Percentiles rank a stretch among this genome's conserved stretches.
Evolutionary conservation across 2,113 vertebrate species (phyloP).

Genomic region (Syngnathoides biaculeatus): DNA sequence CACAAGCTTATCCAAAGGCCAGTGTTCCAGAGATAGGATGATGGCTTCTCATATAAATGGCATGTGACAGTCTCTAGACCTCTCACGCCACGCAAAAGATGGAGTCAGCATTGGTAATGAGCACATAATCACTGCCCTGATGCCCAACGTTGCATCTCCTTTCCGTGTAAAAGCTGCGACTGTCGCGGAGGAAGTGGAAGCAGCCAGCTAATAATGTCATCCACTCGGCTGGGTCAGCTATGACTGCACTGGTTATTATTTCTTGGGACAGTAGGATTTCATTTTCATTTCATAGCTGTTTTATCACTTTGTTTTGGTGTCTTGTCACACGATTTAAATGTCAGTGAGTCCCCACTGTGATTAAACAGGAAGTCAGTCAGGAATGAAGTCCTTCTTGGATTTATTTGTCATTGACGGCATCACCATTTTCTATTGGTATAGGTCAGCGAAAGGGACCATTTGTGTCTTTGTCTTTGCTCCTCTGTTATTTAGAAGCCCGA

Average conservation of each 20-base stretch:
- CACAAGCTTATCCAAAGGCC: not conserved
- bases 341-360: constrained; percentile 6
- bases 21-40: not conserved
- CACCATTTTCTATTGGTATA: constrained; percentile 15
- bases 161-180: not conserved
- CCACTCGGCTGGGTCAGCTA: constrained; percentile 2
- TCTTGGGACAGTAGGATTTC: not conserved
- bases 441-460: constrained; percentile 13
- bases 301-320: constrained; percentile 11
- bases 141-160: constrained; percentile 4
- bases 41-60: not conserved
- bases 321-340: constrained; percentile 5
- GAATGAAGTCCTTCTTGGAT: not conserved
- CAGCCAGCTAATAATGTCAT: not conserved
- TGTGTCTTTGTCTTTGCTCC: constrained; percentile 30
- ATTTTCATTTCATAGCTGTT: constrained; percentile 3
- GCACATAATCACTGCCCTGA: not conserved
- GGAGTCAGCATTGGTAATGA: not conserved
- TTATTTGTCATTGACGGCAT: constrained; percentile 11
- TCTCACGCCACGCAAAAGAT: not conserved
- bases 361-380: constrained; percentile 6
- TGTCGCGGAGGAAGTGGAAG: not conserved
- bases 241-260: constrained; percentile 2
- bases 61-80: not conserved
- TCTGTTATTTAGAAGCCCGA: constrained; percentile 36